A percentile compares a stretch with the other conserved stretches of the same genome.
Evolutionary conservation across 2,797 vertebrate species (phyloP).

Genomic region (Sparidentex hasta): DNA sequence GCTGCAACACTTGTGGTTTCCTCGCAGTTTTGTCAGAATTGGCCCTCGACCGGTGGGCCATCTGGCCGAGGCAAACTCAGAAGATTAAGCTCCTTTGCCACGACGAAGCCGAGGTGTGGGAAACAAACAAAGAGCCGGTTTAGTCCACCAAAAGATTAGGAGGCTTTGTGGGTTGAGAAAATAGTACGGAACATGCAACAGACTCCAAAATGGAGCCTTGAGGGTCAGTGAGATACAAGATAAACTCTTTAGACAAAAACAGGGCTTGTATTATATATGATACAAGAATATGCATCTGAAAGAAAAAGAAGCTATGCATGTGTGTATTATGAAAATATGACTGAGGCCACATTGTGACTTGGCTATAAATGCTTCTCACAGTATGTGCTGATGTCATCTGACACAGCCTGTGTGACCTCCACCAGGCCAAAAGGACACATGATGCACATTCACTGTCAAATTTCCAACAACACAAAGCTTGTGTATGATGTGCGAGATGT

Average conservation of each 20-base stretch:
- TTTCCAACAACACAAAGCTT: slow-evolving; percentile 10
- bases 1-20: slow-evolving; percentile 21
- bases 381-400: slow-evolving; percentile 35
- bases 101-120: slow-evolving; percentile 52
- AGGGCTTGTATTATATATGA: background rate
- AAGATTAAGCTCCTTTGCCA: slow-evolving; percentile 77
- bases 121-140: slow-evolving; percentile 73
- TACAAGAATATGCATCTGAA: background rate
- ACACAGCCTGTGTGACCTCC: slow-evolving; percentile 42
- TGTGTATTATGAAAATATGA: no score
- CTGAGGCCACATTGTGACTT: background rate
- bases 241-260: slow-evolving; percentile 2
- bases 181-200: slow-evolving; percentile 31
- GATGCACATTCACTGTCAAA: slow-evolving; percentile 23
- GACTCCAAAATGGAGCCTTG: slow-evolving; percentile 12
- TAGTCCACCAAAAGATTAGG: slow-evolving; percentile 62
- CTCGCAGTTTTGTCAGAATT: slow-evolving; percentile 46
- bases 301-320: background rate
- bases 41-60: slow-evolving; percentile 54
- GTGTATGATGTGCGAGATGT: slow-evolving; percentile 5
- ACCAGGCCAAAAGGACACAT: slow-evolving; percentile 21
- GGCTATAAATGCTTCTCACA: slow-evolving; percentile 34
- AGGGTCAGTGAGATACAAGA: slow-evolving; percentile 24
- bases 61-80: slow-evolving; percentile 68
- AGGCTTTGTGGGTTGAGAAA: slow-evolving; percentile 54